A percentile compares a stretch with the other conserved stretches of the same genome.
phyloP scores from a whole-genome alignment of 2,113 vertebrate genomes.

The Dicentrarchus labrax region DNA sequence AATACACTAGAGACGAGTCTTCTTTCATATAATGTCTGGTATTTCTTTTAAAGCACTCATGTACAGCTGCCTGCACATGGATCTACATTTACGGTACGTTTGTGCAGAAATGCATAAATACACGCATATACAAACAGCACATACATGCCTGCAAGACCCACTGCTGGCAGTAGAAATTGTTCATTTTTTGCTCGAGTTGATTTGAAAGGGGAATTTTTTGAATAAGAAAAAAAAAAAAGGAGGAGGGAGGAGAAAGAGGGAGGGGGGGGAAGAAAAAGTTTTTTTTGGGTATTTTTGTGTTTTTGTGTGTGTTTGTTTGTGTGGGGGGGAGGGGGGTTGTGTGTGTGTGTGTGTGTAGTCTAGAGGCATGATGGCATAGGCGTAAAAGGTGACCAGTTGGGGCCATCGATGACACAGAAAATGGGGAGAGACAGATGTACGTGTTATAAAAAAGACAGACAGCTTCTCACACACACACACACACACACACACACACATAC shows the following conservation, averaged over 20 bases:
- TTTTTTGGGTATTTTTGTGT: too few species aligned
- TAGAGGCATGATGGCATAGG: conserved; percentile 30
- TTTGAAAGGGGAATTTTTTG: conserved; percentile 36
- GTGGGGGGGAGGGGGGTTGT: too few species aligned
- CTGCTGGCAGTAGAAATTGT: conserved; percentile 46
- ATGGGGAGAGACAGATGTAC: conserved; percentile 35
- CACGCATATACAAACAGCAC: conserved; percentile 22
- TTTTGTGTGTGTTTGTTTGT: too few species aligned
- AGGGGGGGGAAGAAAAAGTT: too few species aligned
- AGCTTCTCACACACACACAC: conserved; percentile 14
- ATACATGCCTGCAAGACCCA: conserved; percentile 14
- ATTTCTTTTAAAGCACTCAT: conserved; percentile 8
- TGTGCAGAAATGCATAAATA: conserved; percentile 46
- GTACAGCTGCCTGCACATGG: conserved; percentile 22
- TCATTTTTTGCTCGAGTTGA: conserved; percentile 59
- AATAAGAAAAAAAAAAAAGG: conserved; percentile 17
- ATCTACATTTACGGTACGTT: conserved; percentile 4
- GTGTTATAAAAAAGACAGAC: conserved; percentile 17
- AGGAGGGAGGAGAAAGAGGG: too few species aligned
- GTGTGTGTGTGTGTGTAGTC: too few species aligned
- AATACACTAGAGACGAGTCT: background rate
- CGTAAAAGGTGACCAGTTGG: conserved; percentile 54
- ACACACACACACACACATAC: conserved; percentile 11
- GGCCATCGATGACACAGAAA: conserved; percentile 51
- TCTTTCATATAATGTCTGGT: background rate